phyloP scores from a whole-genome alignment of 2,888 invertebrate genomes.

The Idaea dimidiata region DNA sequence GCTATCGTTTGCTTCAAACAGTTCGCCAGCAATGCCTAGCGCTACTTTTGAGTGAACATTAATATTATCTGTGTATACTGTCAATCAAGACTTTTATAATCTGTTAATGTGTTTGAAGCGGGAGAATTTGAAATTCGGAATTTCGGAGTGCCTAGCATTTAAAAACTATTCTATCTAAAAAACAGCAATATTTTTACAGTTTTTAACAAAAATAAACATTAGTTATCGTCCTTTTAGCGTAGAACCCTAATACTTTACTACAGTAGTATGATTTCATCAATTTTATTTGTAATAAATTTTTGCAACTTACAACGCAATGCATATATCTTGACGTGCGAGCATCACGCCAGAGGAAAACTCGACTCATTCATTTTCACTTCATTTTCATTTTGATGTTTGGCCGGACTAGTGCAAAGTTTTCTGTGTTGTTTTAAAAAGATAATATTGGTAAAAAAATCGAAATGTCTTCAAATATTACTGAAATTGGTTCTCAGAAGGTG shows the following conservation, averaged over 20 bases:
- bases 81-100: not conserved
- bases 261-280: not conserved
- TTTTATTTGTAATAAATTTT: not conserved
- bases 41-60: not conserved
- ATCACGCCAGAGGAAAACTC: not conserved
- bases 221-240: not conserved
- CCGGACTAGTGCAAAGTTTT: not conserved
- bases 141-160: too few species aligned
- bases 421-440: slow-evolving; percentile 2
- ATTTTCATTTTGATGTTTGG: slow-evolving; percentile 6
- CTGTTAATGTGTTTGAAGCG: not conserved
- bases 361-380: slow-evolving; percentile 5
- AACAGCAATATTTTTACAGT: not conserved
- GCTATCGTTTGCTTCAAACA: not conserved
- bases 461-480: slow-evolving; percentile 53
- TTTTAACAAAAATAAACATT: not conserved
- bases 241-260: not conserved
- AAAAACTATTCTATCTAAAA: not conserved
- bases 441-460: slow-evolving; percentile 14
- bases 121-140: not conserved
- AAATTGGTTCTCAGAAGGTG: slow-evolving; percentile 62
- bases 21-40: not conserved
- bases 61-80: not conserved
- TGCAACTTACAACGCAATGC: not conserved
- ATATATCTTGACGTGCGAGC: not conserved